A percentile compares a stretch with the other conserved stretches of the same genome.
Evolutionary conservation across 2,113 vertebrate genomes (phyloP).

Genomic region (Pedetes capensis): DNA sequence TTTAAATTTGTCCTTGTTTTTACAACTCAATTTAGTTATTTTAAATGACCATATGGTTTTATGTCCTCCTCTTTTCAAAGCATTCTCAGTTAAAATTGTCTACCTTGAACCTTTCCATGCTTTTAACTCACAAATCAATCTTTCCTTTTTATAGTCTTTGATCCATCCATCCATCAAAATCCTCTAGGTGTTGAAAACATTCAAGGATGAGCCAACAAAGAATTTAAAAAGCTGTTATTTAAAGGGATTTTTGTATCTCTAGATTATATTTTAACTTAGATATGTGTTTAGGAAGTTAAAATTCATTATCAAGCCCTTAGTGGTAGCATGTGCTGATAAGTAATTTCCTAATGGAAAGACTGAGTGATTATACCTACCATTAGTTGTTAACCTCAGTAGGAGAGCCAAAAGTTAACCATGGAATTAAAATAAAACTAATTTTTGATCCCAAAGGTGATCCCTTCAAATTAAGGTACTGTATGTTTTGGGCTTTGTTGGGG

Average conservation of each 20-base stretch:
- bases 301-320: constrained; percentile 12
- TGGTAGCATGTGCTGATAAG: constrained; percentile 9
- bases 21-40: constrained; percentile 37
- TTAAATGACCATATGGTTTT: constrained; percentile 43
- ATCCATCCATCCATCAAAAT: constrained; percentile 9
- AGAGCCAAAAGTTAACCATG: constrained; percentile 24
- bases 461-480: constrained; percentile 31
- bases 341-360: constrained; percentile 36
- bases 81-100: constrained; percentile 44
- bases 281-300: constrained; percentile 27
- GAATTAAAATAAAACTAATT: constrained; percentile 29
- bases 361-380: neutral
- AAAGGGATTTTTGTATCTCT: constrained; percentile 38
- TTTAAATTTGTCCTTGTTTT: constrained; percentile 53
- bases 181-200: neutral
- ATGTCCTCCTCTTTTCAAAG: constrained; percentile 22
- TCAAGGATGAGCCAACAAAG: constrained; percentile 23
- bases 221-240: constrained; percentile 35
- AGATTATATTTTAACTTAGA: constrained; percentile 27
- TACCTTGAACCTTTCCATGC: constrained; percentile 5
- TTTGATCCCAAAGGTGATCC: constrained; percentile 50
- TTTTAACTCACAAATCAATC: constrained; percentile 46
- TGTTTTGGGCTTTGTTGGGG: neutral
- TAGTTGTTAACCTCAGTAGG: constrained; percentile 31
- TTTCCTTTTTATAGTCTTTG: neutral